A percentile compares a stretch with the other conserved stretches of the same genome.
phyloP scores from a whole-genome alignment of 1,140 invertebrate genomes.

The Drosophila neocordata region DNA sequence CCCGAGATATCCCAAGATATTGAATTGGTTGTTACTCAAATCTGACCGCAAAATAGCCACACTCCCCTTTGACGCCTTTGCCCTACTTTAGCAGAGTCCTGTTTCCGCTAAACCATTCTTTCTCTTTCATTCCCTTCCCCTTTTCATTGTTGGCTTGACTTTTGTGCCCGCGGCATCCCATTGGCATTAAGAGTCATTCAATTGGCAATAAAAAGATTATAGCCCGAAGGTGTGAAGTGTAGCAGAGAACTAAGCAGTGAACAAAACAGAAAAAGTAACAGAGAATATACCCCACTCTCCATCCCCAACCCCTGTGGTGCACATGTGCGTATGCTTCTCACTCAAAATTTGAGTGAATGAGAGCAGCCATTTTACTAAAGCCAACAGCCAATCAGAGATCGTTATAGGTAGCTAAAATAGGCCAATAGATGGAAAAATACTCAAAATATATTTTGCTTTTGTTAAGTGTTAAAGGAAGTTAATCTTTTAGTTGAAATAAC shows the following conservation, averaged over 20 bases:
- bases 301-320: conserved; percentile 26
- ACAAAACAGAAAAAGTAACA: conserved; percentile 6
- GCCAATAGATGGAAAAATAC: background rate
- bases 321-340: conserved; percentile 35
- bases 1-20: conserved; percentile 26
- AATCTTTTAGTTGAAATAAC: too few species aligned
- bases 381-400: background rate
- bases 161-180: conserved; percentile 51
- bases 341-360: conserved; percentile 49
- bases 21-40: conserved; percentile 62
- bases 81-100: background rate
- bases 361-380: background rate
- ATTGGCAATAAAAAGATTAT: conserved; percentile 82
- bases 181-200: conserved; percentile 72
- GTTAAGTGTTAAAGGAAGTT: too few species aligned
- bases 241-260: conserved; percentile 34
- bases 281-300: background rate
- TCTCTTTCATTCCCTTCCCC: background rate
- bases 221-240: conserved; percentile 80
- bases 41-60: conserved; percentile 62
- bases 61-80: background rate
- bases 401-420: background rate
- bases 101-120: conserved; percentile 6
- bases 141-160: conserved; percentile 60
- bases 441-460: background rate